Evolutionary conservation across 2,888 invertebrate species (phyloP), one percentile per base, ranked within the genome.

Genomic region (Leptinotarsa peninsularis): DNA sequence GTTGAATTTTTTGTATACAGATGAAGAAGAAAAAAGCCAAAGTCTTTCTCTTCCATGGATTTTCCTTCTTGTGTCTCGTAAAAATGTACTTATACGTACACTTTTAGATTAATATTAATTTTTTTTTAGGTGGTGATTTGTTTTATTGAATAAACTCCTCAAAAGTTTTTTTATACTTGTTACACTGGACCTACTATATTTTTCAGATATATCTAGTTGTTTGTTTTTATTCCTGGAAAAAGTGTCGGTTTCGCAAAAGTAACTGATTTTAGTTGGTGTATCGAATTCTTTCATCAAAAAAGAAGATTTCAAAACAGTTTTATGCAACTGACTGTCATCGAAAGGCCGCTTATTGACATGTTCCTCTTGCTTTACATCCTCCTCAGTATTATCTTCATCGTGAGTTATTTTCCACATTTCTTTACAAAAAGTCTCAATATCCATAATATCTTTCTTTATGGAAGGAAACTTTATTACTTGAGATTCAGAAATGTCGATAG

Each of bases 261-360:
- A 63, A 63, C 1, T 63, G 4, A 66, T 27, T 54, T 68, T 73
- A n/a, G 75, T 67, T 66, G 79, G 72, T 7, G 81, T 71, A 21
- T 81, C 77, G 66, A 85, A 86, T 73, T 84, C 84, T 76, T 84
- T 85, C 79, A 80, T 82, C 58, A 86, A 78, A 78, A 80, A 86
- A 52, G 81, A 79, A 0, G 86, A 86, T 77, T 83, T 83, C 52
- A 82, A 21, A 17, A 80, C 70, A 72, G 67, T 84, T 23, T 70
- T 67, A 58, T 79, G 78, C 4, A 79, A 33, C 15, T 73, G 52
- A 33, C 60, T 76, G 5, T 54, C 60, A 58, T 78, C 66, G 72
- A 79, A 73, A 54, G 79, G 27, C 75, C 23, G 27, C 10, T 21
- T 56, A 21, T 27, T 33, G 33, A 33, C 5, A 33, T 33, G 33